Conservation (phyloP, 2,888 invertebrate species). For the Agrotis ipsilon region DNA sequence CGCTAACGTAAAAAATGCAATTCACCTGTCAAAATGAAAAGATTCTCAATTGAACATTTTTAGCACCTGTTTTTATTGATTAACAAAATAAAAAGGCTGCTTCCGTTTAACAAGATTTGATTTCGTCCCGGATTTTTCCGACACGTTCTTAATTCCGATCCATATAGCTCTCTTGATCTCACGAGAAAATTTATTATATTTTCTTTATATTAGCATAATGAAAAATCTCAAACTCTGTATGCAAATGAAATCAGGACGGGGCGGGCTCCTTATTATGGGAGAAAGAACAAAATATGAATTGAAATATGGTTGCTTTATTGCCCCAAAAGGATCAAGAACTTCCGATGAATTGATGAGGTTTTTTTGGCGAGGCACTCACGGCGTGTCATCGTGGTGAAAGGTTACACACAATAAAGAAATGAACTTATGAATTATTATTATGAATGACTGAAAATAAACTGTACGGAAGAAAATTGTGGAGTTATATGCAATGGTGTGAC, state of each 20-base stretch:
- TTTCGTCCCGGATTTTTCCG: neutral
- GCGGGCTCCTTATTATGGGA: slow-evolving; percentile 23
- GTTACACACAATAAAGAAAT: no score
- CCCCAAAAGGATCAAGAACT: slow-evolving; percentile 6
- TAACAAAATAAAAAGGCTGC: neutral
- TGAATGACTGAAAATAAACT: no score
- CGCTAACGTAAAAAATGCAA: no score
- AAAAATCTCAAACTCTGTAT: slow-evolving; percentile 46
- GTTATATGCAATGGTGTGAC: neutral
- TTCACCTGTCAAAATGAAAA: no score
- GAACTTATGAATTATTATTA: no score
- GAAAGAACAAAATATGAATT: slow-evolving; percentile 25
- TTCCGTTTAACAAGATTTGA: neutral
- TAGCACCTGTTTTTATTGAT: no score
- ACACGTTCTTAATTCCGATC: slow-evolving; percentile 26
- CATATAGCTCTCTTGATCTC: slow-evolving; percentile 11
- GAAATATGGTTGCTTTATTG: slow-evolving; percentile 26
- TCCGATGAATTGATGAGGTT: neutral
- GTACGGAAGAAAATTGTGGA: no score
- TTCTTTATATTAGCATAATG: slow-evolving; percentile 35
- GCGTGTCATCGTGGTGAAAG: no score
- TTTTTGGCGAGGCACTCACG: no score
- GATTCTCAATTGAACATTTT: no score
- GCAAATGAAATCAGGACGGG: slow-evolving; percentile 42
- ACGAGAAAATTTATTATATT: slow-evolving; percentile 37